Evolutionary conservation across 2,888 invertebrate genomes (phyloP).

Genomic region (Tromatobia lineatoria): DNA sequence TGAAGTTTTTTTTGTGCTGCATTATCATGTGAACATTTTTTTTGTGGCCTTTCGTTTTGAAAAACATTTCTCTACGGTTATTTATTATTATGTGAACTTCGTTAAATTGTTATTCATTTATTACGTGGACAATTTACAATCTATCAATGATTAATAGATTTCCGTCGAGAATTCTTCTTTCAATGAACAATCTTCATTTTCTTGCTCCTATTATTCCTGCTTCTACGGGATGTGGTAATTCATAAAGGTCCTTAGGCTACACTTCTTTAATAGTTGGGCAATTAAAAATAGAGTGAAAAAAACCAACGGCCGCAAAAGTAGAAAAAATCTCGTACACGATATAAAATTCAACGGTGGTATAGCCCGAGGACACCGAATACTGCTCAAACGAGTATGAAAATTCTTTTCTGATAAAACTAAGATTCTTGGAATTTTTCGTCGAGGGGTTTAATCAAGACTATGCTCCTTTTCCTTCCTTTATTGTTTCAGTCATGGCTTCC

Average conservation of each 20-base stretch:
- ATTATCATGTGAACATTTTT: too few species aligned
- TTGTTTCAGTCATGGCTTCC: slow-evolving; percentile 33
- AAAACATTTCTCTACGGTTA: neutral
- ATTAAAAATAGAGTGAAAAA: slow-evolving; percentile 14
- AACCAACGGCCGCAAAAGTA: neutral
- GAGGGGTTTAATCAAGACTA: slow-evolving; percentile 28
- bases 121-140: neutral
- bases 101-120: slow-evolving; percentile 55
- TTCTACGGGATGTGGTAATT: neutral
- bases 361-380: slow-evolving; percentile 17
- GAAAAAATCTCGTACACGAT: slow-evolving; percentile 9
- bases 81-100: neutral
- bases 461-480: neutral
- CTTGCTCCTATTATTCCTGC: neutral
- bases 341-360: slow-evolving; percentile 37
- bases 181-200: neutral
- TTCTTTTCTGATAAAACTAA: slow-evolving; percentile 37
- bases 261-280: neutral
- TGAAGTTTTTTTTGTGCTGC: neutral
- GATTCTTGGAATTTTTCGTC: slow-evolving; percentile 49
- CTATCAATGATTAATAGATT: neutral
- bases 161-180: neutral
- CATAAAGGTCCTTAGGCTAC: neutral
- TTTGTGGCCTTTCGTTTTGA: neutral
- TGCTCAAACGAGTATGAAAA: slow-evolving; percentile 38